Evolutionary conservation across 2,797 vertebrate genomes (phyloP), one percentile per base, ranked within the genome.

Genomic region (Enteromius argenteus): DNA sequence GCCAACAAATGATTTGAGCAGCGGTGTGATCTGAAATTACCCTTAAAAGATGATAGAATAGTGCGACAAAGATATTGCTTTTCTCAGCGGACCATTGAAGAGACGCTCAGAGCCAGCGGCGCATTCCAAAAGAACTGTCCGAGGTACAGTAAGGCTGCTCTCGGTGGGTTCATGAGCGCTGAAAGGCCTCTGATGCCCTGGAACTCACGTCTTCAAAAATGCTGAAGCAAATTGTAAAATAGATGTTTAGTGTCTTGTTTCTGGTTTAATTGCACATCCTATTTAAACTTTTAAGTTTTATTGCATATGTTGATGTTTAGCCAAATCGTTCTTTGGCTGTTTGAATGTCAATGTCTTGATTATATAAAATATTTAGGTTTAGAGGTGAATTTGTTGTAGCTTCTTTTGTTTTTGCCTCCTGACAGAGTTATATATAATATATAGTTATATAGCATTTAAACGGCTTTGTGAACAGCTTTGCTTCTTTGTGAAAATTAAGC

Each of bases 271-370:
- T 72, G 14, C 46, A 27, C 23, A 49, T 32, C 27, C 27, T 73
- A n/a, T n/a, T 73, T 73, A 30, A 73, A 85, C 30, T 78, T 75
- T 87, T 83, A 84, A 84, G 87, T 89, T 87, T 87, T 90, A 81
- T 80, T 39, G 39, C 27, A 88, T 90, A 39, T 86, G 75, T 35
- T 62, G 13, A 79, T 49, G 60, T 79, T 67, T 17, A 21, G 42
- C 8, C 4, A 3, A 5, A 27, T 35, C 32, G 4, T n/a, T 37
- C 9, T 56, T 72, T 13, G 9, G n/a, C 21, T 58, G 9, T 58
- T 30, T 32, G 32, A 74, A 53, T 58, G n/a, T 58, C 30, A 10
- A 35, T 27, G 7, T 37, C 79, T 81, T 37, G 35, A 56, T 46
- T 74, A 13, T 82, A 35, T 44, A 14, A 32, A 11, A 5, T 15